Evolutionary conservation across 92 coral and sea anemone genomes (phyloP).

Genomic region (Phenganax subtilis): DNA sequence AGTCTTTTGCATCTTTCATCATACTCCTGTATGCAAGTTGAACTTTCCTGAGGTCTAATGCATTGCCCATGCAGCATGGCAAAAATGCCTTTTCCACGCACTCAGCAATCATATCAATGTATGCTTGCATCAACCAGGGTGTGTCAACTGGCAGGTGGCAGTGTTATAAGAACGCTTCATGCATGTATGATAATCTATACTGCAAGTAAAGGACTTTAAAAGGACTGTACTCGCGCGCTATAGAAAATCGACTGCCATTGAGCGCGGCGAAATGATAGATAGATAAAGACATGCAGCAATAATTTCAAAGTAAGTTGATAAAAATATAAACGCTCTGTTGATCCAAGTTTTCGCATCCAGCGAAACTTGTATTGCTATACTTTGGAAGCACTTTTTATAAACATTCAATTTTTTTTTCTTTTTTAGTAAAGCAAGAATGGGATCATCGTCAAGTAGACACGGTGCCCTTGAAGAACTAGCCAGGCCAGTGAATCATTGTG

Average conservation of each 20-base stretch:
- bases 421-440: not conserved
- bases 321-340: no score
- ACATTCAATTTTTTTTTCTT: not conserved
- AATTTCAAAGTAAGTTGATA: no score
- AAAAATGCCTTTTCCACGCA: not conserved
- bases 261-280: no score
- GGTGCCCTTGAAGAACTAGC: not conserved
- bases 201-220: no score
- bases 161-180: not conserved
- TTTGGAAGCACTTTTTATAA: not conserved
- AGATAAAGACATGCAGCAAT: no score
- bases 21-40: no score
- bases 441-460: constrained; percentile 20
- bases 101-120: not conserved
- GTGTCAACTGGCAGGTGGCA: constrained; percentile 7
- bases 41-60: not conserved
- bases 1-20: no score
- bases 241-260: no score
- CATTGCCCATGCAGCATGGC: not conserved
- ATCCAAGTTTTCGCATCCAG: no score
- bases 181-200: no score
- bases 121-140: not conserved
- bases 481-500: not conserved
- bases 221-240: no score
- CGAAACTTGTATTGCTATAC: no score